Conservation (phyloP, 2,113 vertebrate genomes). For the Sisor rabdophorus region DNA sequence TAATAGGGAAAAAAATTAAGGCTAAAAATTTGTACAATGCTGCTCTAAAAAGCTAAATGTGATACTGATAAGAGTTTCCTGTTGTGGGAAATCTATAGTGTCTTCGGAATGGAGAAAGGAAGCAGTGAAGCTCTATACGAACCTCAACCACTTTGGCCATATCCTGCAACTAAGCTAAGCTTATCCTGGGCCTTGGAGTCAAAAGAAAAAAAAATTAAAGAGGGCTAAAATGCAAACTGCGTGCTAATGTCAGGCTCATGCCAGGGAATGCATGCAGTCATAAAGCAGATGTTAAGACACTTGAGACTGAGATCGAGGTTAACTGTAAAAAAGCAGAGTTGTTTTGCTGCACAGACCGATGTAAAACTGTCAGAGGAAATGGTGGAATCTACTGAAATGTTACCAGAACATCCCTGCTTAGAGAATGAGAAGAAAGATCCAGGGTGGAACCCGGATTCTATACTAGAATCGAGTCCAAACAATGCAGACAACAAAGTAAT, state of each 20-base stretch:
- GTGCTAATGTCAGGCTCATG: constrained; percentile 57
- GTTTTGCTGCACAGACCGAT: constrained; percentile 8
- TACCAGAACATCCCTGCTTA: constrained; percentile 29
- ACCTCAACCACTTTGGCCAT: constrained; percentile 29
- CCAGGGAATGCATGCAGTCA: constrained; percentile 52
- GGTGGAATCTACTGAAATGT: constrained; percentile 19
- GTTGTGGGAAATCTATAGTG: constrained; percentile 52
- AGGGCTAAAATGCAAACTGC: constrained; percentile 36
- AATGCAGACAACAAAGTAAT: background rate
- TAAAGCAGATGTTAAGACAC: constrained; percentile 63
- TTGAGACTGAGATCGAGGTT: constrained; percentile 32
- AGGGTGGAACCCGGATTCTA: constrained; percentile 25
- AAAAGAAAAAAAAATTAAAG: constrained; percentile 33
- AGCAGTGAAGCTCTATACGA: constrained; percentile 41
- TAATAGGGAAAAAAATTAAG: background rate
- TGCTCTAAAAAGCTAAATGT: constrained; percentile 32
- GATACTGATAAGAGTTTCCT: constrained; percentile 41
- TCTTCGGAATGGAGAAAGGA: constrained; percentile 43
- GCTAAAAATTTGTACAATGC: background rate
- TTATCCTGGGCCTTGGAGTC: constrained; percentile 55
- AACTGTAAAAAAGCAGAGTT: background rate
- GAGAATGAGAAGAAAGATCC: constrained; percentile 9
- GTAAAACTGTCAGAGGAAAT: constrained; percentile 12
- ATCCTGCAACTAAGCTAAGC: constrained; percentile 50
- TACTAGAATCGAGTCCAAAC: background rate